Conservation (phyloP, 2,113 vertebrate species). For the Barnardius zonarius region DNA sequence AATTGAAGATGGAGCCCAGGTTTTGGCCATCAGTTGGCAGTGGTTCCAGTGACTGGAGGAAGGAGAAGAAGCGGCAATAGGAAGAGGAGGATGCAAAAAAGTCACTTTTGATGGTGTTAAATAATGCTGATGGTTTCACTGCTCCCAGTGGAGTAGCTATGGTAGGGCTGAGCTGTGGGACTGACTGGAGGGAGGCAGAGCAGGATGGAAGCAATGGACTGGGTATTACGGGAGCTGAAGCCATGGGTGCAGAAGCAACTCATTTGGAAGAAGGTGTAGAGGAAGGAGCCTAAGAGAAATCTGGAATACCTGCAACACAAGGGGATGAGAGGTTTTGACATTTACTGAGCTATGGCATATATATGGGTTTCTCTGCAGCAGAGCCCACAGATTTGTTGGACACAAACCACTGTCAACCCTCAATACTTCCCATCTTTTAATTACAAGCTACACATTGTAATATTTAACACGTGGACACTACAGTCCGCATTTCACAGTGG, state of each 20-base stretch:
- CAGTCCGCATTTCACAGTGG: background rate
- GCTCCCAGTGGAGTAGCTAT: background rate
- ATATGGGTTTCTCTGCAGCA: background rate
- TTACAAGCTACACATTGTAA: background rate
- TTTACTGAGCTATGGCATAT: background rate
- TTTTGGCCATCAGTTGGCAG: background rate
- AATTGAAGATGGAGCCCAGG: background rate
- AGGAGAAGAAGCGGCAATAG: rapidly evolving
- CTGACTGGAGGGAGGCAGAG: background rate
- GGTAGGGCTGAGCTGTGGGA: background rate
- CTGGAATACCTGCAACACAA: background rate
- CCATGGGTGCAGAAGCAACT: background rate
- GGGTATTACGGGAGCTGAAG: background rate
- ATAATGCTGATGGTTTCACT: background rate
- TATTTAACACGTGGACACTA: background rate
- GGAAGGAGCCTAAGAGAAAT: background rate
- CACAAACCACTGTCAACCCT: background rate
- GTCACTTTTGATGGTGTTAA: background rate
- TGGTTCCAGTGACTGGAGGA: background rate
- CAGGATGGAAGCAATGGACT: background rate
- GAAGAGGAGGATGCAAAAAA: background rate
- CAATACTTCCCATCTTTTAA: background rate
- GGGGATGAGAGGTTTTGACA: background rate
- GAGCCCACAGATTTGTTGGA: background rate
- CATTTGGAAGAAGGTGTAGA: background rate